Evolutionary conservation across 2,797 vertebrate species (phyloP).

Genomic region (Catostomus latipinnis): DNA sequence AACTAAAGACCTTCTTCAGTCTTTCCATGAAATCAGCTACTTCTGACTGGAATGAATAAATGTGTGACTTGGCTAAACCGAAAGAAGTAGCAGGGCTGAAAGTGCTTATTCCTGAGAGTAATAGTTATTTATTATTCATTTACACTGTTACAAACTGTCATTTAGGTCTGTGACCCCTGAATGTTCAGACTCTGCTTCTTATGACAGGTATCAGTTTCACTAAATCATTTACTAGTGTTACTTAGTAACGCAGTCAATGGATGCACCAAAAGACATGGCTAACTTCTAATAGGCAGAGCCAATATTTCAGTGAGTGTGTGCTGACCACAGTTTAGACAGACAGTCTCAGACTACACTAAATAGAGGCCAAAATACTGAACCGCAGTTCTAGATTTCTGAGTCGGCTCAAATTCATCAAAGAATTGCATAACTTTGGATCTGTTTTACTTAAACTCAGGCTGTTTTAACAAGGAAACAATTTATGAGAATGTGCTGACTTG

Average conservation of each 20-base stretch:
- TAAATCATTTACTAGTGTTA: conserved; percentile 35
- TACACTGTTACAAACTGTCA: background rate
- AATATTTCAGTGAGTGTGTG: conserved; percentile 18
- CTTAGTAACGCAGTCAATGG: conserved; percentile 18
- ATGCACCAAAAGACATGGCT: conserved; percentile 33
- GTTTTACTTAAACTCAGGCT: background rate
- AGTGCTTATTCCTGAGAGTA: background rate
- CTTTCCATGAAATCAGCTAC: background rate
- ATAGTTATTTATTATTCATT: background rate
- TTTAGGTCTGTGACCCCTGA: background rate
- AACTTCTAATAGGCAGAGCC: conserved; percentile 16
- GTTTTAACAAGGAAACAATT: conserved; percentile 32
- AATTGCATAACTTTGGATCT: conserved; percentile 20
- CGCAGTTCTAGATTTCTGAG: conserved; percentile 17
- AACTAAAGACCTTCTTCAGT: background rate
- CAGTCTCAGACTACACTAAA: conserved; percentile 13
- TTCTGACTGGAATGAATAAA: background rate
- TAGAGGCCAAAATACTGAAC: conserved; percentile 14
- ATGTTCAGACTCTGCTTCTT: background rate
- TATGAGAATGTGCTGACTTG: conserved; percentile 9
- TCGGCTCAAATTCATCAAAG: conserved; percentile 13
- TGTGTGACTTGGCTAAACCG: background rate
- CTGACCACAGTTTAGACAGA: conserved; percentile 32
- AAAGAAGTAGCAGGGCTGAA: background rate
- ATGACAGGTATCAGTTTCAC: conserved; percentile 26